These are phyloP conservation scores for Gonatopus flavifemur DNA, from an alignment of 1,140 invertebrate genomes.

Conservation along the genomic window DNA sequence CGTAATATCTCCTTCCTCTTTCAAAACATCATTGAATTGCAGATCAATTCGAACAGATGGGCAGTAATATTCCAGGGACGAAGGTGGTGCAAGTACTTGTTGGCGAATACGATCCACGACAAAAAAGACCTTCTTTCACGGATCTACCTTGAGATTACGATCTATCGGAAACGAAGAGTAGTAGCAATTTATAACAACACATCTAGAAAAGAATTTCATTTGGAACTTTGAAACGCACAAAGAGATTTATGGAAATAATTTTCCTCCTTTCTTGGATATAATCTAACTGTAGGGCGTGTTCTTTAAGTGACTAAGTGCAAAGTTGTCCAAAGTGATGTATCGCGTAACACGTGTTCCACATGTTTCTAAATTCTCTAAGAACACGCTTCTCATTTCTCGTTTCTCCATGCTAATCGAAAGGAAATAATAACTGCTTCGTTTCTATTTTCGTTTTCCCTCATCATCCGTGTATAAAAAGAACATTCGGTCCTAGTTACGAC, in stretches of 20 bases:
- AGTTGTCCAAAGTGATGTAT: constrained; percentile 27
- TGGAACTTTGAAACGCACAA: too few species aligned
- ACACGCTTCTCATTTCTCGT: not conserved
- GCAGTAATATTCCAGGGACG: too few species aligned
- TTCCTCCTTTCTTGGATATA: constrained; percentile 1
- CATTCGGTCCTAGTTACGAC: too few species aligned
- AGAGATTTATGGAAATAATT: too few species aligned
- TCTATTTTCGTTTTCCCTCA: not conserved
- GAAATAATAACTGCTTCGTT: not conserved
- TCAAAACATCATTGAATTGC: constrained; percentile 47
- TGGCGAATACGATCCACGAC: too few species aligned
- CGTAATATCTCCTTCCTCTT: constrained; percentile 23
- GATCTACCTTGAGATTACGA: too few species aligned
- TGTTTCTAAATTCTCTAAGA: constrained; percentile 10
- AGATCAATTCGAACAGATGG: constrained; percentile 50
- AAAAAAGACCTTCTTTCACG: too few species aligned
- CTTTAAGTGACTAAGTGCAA: constrained; percentile 37
- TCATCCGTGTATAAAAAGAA: too few species aligned
- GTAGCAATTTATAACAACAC: too few species aligned
- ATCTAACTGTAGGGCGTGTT: constrained; percentile 32
- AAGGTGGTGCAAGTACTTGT: too few species aligned
- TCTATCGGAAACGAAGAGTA: too few species aligned
- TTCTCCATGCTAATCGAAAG: not conserved
- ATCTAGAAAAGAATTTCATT: too few species aligned
- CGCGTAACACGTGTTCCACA: constrained; percentile 37